These are phyloP conservation scores for Strigops habroptila DNA, from an alignment of 2,113 vertebrate genomes.

Conservation along the genomic window DNA sequence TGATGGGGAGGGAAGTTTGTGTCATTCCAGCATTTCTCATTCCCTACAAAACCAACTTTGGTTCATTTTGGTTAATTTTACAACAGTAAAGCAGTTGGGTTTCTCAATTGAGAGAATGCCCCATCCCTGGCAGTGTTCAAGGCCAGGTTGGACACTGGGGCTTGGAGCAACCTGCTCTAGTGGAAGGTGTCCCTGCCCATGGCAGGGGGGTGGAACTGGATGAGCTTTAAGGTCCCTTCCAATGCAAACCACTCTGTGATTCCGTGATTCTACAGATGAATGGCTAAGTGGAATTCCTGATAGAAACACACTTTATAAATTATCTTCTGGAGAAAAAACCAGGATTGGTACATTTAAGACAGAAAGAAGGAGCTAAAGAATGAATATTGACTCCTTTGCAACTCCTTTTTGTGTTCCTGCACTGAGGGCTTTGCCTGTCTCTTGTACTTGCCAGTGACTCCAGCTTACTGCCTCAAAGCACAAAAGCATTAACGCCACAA, in stretches of 20 bases:
- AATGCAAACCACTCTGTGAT: neutral
- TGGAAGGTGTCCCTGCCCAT: neutral
- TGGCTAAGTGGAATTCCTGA: neutral
- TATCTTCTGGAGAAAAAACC: neutral
- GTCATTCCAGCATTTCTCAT: neutral
- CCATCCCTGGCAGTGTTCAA: no score
- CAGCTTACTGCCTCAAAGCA: slow-evolving; percentile 26
- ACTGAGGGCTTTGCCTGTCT: neutral
- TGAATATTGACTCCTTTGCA: neutral
- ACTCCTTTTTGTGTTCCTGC: neutral
- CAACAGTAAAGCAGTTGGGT: neutral
- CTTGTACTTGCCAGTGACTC: neutral
- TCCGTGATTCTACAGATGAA: neutral
- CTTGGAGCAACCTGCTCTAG: neutral
- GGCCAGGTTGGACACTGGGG: no score
- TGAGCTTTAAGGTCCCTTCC: neutral
- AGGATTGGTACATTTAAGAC: neutral
- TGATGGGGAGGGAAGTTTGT: neutral
- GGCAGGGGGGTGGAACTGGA: neutral
- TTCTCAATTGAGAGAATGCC: neutral
- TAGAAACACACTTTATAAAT: neutral
- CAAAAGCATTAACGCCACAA: neutral
- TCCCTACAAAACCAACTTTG: neutral
- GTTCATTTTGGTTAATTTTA: slow-evolving; percentile 2
- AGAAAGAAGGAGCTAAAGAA: neutral